Percentiles rank a stretch among this genome's conserved stretches.
These are phyloP conservation scores for Aptenodytes forsteri DNA, from an alignment of 2,113 vertebrate species.

Conservation along the genomic window DNA sequence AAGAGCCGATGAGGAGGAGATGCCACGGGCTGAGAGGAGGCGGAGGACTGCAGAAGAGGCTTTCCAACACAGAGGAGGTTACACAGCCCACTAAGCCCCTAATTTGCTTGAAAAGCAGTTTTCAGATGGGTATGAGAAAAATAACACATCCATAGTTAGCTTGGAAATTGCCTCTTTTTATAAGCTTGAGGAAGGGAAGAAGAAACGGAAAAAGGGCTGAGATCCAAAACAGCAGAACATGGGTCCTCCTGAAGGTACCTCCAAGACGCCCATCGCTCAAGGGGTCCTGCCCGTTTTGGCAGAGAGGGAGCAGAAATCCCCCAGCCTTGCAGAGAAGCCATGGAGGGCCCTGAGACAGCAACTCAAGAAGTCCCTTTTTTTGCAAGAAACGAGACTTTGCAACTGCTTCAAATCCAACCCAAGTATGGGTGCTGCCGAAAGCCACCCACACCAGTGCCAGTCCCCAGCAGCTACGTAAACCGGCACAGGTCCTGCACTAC, in stretches of 20 bases:
- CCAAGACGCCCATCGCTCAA: rapidly evolving
- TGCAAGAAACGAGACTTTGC: background rate
- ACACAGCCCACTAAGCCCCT: background rate
- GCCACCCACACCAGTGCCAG: background rate
- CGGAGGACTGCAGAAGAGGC: background rate
- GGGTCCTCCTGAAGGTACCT: background rate
- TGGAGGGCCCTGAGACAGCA: background rate
- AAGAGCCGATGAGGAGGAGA: background rate
- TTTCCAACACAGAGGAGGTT: background rate
- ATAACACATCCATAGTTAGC: background rate
- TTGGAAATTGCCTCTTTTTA: background rate
- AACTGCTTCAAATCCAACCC: background rate
- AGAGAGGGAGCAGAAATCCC: background rate
- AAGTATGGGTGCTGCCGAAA: background rate
- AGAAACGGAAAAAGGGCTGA: background rate
- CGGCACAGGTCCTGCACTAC: background rate
- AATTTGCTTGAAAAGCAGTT: background rate
- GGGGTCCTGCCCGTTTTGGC: background rate
- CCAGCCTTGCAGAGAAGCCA: background rate
- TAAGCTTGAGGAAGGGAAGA: background rate
- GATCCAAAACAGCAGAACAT: background rate
- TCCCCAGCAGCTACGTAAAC: background rate
- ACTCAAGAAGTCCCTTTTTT: background rate
- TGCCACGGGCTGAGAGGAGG: background rate
- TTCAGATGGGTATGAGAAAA: background rate